Base-by-base conservation (phyloP, 2,888 invertebrate species). In the Drosophila tripunctata region DNA sequence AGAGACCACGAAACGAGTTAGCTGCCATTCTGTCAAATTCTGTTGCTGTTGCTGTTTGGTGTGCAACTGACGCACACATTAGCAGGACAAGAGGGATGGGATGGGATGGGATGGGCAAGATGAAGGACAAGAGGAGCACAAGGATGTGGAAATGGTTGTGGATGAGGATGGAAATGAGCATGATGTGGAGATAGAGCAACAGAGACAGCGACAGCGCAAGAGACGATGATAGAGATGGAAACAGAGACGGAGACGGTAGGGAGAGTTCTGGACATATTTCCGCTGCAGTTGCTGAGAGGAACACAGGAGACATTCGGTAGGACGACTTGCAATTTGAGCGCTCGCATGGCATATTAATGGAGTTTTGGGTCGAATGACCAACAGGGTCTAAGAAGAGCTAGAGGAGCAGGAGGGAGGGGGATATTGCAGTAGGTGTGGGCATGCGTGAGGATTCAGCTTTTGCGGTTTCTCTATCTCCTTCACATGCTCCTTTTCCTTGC, bases 311-410 rank as follows among this genome's bases (percentile, higher is more conserved):
- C 33, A 19, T 36, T 41, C 33, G 55, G 54, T 24, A 52, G 22
- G 43, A 43, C 43, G 83, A 67, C 80, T 77, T 85, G 86, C 80
- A 83, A 86, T 86, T 83, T 83, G 78, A 86, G 81, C 84, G 82
- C 75, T 82, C 66, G 75, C 78, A 55, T 82, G 78, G 81, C 87
- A 82, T 82, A 78, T 87, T 82, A 82, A 82, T 82, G 75, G 75
- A 64, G 64, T 62, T 75, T 8, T 41, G 27, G 44, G 70, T 44
- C 60, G 44, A 60, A 61, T 60, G 75, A 52, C 78, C 75, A 78
- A 77, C 77, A 45, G 71, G 41, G 27, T 27, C 27, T 27, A 38
- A n/a, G 31, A 41, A 27, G 31, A 17, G 15, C 27, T 27, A 33
- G n/a, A 12, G 0, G n/a, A n/a, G 27, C 27, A 21, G 19, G 2